Conservation (phyloP, 1,140 invertebrate genomes). For the Sipha flava region DNA sequence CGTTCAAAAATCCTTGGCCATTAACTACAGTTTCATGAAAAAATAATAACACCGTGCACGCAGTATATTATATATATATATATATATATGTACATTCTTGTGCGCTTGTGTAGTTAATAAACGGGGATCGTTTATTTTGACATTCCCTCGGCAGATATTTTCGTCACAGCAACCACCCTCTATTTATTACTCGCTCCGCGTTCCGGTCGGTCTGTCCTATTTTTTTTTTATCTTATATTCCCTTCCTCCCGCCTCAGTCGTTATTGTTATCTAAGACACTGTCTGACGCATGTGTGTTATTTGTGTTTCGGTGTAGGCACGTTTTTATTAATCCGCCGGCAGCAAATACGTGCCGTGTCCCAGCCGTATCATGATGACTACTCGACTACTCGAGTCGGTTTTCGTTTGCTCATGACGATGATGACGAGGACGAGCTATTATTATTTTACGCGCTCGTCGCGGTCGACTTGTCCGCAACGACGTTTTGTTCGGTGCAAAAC, state of each 20-base stretch:
- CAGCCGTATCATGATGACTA: too few species aligned
- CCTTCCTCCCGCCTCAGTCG: background rate
- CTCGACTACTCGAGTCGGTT: too few species aligned
- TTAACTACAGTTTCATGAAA: background rate
- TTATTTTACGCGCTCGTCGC: too few species aligned
- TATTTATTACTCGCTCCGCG: conserved; percentile 14
- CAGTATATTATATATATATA: too few species aligned
- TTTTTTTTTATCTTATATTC: background rate
- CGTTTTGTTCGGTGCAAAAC: too few species aligned
- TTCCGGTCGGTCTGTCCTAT: background rate
- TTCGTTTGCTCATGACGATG: too few species aligned
- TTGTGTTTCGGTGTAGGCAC: background rate
- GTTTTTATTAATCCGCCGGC: background rate
- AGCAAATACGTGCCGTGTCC: too few species aligned
- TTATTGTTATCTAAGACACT: background rate
- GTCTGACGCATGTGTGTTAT: background rate
- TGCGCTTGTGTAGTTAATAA: background rate
- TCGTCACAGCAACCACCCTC: background rate
- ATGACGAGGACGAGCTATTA: too few species aligned
- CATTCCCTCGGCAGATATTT: conserved; percentile 27
- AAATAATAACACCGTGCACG: background rate
- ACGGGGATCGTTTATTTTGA: conserved; percentile 18
- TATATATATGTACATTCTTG: too few species aligned
- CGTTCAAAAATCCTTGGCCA: too few species aligned
- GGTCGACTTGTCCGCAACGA: too few species aligned